Base-by-base conservation (phyloP, 2,888 invertebrate species). In the Drosophila percnosoma region DNA sequence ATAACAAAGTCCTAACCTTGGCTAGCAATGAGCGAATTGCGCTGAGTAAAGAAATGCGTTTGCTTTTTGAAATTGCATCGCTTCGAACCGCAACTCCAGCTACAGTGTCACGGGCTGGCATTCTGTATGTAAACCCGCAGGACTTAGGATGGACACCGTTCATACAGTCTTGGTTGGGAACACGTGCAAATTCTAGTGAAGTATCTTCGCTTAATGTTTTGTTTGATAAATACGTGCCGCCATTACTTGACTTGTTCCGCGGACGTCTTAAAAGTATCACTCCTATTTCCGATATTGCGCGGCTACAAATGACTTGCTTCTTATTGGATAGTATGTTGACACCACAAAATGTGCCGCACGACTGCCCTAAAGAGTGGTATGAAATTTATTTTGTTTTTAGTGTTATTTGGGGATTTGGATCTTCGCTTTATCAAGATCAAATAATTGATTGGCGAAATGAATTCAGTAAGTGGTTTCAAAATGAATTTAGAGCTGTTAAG, bases 1-100 rank as follows among this genome's bases (percentile, higher is more conserved):
- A 99, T 91, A 99, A 99, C 92, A 99, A 99, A 94, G 96, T 96
- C 7, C 92, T 99, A 75, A 99, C 98, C 0, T 93, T 99, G 82
- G 98, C 98, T 8, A 98, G 98, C 92, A 98, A 99, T 90, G 99
- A 99, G 93, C 95, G 99, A 63, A 98, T 99, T 68, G 97, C 98
- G 0, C 93, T 99, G 60, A 98, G 97, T 0, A 96, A 96, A 78
- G 94, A 95, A 34, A 98, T 99, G 98, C 94, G 98, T 55, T 94
- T 99, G 21, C 93, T 99, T n/a, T 99, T 99, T 92, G 99, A 99
- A 93, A 98, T 99, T 87, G 96, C 97, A 5, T 96, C 96, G 88
- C 94, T 99, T 85, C 95, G 96, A 85, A 97, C 97, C 0, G 99
- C 99, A 0, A 99, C 99, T 0, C 99, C 99, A 3, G 99, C 99